Evolutionary conservation across 1,140 invertebrate genomes (phyloP).

Genomic region (Papilio aristodemus): DNA sequence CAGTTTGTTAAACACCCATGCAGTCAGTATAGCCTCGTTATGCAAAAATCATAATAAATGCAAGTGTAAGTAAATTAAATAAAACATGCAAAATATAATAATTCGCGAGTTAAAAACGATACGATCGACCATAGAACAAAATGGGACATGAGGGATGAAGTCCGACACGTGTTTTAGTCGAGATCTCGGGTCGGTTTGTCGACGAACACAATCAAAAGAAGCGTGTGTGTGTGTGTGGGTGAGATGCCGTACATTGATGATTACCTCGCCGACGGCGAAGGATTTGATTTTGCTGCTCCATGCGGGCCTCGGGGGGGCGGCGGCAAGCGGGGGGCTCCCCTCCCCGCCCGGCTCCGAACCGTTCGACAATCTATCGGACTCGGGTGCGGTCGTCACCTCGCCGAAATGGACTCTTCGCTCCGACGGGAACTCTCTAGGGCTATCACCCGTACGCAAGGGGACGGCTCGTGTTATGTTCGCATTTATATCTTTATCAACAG

Average conservation of each 20-base stretch:
- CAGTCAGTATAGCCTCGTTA: conserved; percentile 56
- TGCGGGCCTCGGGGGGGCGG: conserved; percentile 67
- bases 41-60: conserved; percentile 46
- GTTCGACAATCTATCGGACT: conserved; percentile 58
- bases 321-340: conserved; percentile 62
- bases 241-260: conserved; percentile 70
- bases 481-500: conserved; percentile 63
- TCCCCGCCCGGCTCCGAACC: conserved; percentile 62
- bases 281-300: conserved; percentile 78
- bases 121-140: conserved; percentile 56
- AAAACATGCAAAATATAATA: conserved; percentile 76
- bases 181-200: conserved; percentile 57
- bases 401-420: conserved; percentile 77
- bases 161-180: conserved; percentile 64
- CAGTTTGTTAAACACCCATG: conserved; percentile 70
- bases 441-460: conserved; percentile 51
- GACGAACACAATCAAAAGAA: conserved; percentile 80
- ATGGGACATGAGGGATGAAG: conserved; percentile 65
- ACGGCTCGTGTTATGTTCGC: conserved; percentile 61
- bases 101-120: conserved; percentile 65
- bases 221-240: conserved; percentile 61
- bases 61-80: conserved; percentile 59
- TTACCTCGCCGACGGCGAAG: conserved; percentile 79
- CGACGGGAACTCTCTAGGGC: conserved; percentile 63
- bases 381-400: conserved; percentile 66